Evolutionary conservation across 2,113 vertebrate species (phyloP), one percentile per base, ranked within the genome.

Genomic region (Chitala chitala): DNA sequence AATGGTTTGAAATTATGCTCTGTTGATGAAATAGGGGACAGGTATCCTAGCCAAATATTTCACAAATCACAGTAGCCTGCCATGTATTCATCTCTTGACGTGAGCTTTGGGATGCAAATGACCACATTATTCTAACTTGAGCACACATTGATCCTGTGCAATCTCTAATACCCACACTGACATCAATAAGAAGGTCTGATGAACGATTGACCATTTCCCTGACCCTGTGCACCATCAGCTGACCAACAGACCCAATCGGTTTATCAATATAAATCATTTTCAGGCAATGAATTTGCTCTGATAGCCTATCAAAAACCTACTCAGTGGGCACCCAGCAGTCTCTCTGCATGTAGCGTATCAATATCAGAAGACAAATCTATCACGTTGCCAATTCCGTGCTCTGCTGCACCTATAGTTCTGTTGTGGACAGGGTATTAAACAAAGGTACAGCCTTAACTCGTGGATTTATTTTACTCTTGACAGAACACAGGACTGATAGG

Each of bases 191-290:
- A 65, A 65, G 72, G 61, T 75, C 75, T 58, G 69, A 75, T 77
- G 72, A 77, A 77, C 77, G 77, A 79, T 77, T 73, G 80, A 78
- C 78, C 71, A 36, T 58, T 61, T 81, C 75, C 51, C 56, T 74
- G 77, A 77, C 69, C 73, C 71, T 50, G 13, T 46, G 59, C 24
- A 56, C 63, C 53, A 24, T 72, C 71, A 78, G 68, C 76, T 68
- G 55, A 22, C 74, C 78, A 72, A 69, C 77, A 73, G 68, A 72
- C 61, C 42, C 61, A 12, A 36, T 61, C 46, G 72, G 56, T 53
- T 68, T n/a, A 76, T 64, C 20, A 46, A 78, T 68, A 68, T 71
- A 24, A 71, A 75, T 38, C 46, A 17, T 74, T 73, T 72, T 54
- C 64, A 17, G 29, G 29, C 24, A 36, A 24, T 48, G 42, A 53